A percentile compares a stretch with the other conserved stretches of the same genome.
Evolutionary conservation across 2,113 vertebrate genomes (phyloP).

Genomic region (Andinoacara biseriatus): DNA sequence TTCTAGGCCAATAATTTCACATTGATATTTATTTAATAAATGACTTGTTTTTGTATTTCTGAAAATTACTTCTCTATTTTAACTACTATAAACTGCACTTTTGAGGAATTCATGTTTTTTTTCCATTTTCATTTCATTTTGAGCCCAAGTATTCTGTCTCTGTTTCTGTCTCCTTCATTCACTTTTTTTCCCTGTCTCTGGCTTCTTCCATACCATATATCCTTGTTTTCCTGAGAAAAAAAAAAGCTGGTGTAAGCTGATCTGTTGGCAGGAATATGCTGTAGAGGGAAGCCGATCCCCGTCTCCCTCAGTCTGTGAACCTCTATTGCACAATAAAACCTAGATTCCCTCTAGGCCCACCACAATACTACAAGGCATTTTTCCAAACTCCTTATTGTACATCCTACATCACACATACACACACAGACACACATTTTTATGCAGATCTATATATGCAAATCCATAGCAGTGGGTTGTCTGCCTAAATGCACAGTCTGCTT

Average conservation of each 20-base stretch:
- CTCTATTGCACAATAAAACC: slow-evolving; percentile 39
- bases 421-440: background rate
- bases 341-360: slow-evolving; percentile 37
- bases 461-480: background rate
- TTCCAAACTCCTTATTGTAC: slow-evolving; percentile 41
- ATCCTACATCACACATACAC: background rate
- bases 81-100: background rate
- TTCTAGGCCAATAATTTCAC: background rate
- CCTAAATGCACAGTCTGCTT: slow-evolving; percentile 8
- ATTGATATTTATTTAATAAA: background rate
- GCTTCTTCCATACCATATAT: slow-evolving; percentile 9
- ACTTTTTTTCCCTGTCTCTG: background rate
- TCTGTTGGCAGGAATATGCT: slow-evolving; percentile 43
- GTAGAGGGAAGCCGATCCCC: slow-evolving; percentile 36
- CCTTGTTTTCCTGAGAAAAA: slow-evolving; percentile 27
- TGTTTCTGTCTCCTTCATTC: background rate
- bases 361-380: slow-evolving; percentile 31
- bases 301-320: slow-evolving; percentile 39
- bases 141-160: slow-evolving; percentile 16
- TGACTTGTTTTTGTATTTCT: background rate
- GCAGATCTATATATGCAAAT: slow-evolving; percentile 11
- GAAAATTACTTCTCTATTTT: background rate
- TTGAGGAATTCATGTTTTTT: background rate
- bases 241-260: slow-evolving; percentile 44
- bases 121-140: background rate